phyloP scores from a whole-genome alignment of 2,113 vertebrate species.

The Actenoides hombroni region DNA sequence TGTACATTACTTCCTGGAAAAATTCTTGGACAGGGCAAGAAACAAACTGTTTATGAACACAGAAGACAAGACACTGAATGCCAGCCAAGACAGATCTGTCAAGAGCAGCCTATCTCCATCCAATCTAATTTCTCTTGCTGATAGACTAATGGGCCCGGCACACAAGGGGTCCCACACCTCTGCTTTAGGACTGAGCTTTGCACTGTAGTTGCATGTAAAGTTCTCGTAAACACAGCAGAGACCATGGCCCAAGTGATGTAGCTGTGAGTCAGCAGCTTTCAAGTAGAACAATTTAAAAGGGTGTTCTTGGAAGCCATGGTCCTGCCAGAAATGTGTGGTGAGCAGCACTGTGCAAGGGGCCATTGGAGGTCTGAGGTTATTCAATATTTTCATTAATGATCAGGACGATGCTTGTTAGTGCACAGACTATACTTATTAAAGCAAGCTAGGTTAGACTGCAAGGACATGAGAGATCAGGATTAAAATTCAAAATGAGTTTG shows the following conservation, averaged over 20 bases:
- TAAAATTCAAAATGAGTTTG: neutral
- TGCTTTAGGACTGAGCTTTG: neutral
- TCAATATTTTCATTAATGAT: neutral
- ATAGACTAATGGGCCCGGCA: neutral
- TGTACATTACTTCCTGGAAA: neutral
- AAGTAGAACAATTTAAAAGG: neutral
- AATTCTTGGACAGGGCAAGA: neutral
- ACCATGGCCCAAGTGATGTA: neutral
- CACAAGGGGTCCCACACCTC: neutral
- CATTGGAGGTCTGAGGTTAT: neutral
- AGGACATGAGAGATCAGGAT: neutral
- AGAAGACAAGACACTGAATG: neutral
- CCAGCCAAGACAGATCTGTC: neutral
- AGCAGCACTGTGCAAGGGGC: neutral
- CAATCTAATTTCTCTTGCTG: neutral
- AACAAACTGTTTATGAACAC: neutral
- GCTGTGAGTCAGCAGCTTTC: neutral
- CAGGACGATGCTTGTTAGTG: neutral
- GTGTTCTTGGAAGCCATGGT: neutral
- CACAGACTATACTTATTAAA: neutral
- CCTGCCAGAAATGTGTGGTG: neutral
- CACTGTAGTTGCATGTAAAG: neutral
- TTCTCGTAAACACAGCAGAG: neutral
- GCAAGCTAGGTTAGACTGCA: neutral
- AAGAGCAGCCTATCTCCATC: neutral